Evolutionary conservation across 1,140 invertebrate species (phyloP), one percentile per base, ranked within the genome.

Genomic region (Microplitis demolitor): DNA sequence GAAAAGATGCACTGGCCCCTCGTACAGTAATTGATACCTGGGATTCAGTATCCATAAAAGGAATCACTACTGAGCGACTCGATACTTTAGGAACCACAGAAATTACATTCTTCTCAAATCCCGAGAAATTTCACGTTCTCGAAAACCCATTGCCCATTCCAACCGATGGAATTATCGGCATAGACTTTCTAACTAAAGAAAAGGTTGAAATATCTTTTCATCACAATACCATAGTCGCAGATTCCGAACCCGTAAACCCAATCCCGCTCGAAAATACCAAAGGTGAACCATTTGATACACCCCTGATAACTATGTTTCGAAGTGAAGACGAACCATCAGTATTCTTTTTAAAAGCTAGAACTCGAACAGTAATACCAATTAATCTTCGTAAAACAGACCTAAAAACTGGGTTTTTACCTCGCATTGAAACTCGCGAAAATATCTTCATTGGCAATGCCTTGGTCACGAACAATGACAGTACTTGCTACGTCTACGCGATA

Each of bases 191-290:
- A 61, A 4, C 11, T 13, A 39, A 35, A 1, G 68, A 69, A 50
- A 50, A 16, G 16, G 56, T 56, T 14, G 68, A 69, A 69, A 33
- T 69, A 14, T 69, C 68, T 14, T 69, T 69, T 31, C 34, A 69
- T 37, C 14, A 56, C 33, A 45, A 45, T 11, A 61, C 68, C 11
- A 45, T 69, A 6, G 35, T 69, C 11, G 58, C 66, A 4, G 31
- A 53, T 31, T 31, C 8, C 16, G 8, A 11, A 56, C 66, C 66
- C 4, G 58, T 69, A 13, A 37, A 5, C 4, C 66, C 66, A 13
- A 33, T 56, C 9, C 58, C 58, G 33, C 33, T 61, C 13, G 13
- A n/a, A 51, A 11, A 33, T n/a, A 16, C 53, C 1, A 24, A 24
- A 2, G 24, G 24, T 24, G 24, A 24, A 24, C 24, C 24, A 24